These are phyloP conservation scores for Monarcha castaneiventris DNA, from an alignment of 2,113 vertebrate genomes.

Conservation along the genomic window DNA sequence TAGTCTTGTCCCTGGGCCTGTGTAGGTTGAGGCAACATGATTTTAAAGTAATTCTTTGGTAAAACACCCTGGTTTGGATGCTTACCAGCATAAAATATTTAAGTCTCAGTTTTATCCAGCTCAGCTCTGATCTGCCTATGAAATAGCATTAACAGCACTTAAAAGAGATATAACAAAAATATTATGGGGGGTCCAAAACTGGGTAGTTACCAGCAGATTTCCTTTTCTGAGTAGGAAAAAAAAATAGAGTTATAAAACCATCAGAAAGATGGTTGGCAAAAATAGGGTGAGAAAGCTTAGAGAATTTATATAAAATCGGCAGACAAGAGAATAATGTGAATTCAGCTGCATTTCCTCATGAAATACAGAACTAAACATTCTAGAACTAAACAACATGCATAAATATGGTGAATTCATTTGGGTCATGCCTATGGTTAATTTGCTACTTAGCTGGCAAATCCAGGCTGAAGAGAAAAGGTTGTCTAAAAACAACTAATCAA, in stretches of 20 bases:
- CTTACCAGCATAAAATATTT: background rate
- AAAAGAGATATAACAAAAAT: background rate
- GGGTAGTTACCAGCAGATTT: background rate
- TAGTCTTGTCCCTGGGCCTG: background rate
- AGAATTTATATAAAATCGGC: background rate
- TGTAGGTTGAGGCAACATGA: background rate
- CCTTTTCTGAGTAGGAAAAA: background rate
- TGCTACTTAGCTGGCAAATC: background rate
- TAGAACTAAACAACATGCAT: background rate
- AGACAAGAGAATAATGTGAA: background rate
- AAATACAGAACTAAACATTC: background rate
- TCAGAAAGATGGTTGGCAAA: background rate
- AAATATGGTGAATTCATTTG: background rate
- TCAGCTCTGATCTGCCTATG: background rate
- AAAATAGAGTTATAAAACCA: background rate
- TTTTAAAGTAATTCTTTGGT: background rate
- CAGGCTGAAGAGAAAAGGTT: background rate
- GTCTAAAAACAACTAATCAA: background rate
- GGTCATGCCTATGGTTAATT: background rate
- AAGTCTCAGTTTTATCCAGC: background rate
- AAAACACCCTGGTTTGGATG: background rate
- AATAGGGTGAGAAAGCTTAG: background rate
- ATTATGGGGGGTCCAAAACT: background rate
- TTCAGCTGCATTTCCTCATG: background rate
- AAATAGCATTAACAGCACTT: background rate